phyloP scores from a whole-genome alignment of 2,113 vertebrate species.

The Physeter macrocephalus region DNA sequence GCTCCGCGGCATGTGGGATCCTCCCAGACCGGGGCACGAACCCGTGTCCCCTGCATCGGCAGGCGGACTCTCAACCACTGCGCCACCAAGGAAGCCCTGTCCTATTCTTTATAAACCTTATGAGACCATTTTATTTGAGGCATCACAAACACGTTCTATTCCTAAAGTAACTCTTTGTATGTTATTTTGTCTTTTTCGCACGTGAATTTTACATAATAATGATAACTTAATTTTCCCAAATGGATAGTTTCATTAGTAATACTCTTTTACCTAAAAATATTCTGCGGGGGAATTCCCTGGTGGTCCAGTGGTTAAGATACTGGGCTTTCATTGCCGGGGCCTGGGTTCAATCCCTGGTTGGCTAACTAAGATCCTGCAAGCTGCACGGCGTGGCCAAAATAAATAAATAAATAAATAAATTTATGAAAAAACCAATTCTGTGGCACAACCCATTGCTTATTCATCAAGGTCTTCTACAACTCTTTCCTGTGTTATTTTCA shows the following conservation, averaged over 20 bases:
- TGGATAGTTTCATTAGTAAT: not conserved
- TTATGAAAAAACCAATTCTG: not conserved
- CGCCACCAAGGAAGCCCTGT: too few relatives aligned
- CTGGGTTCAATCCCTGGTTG: not conserved
- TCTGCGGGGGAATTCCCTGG: not conserved
- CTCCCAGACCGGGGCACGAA: too few relatives aligned
- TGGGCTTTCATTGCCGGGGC: not conserved
- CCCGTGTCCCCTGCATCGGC: too few relatives aligned
- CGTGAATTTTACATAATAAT: not conserved
- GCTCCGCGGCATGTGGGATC: too few relatives aligned
- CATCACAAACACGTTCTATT: not conserved
- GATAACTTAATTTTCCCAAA: not conserved
- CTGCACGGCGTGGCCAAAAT: not conserved
- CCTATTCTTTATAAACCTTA: not conserved
- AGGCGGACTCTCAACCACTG: too few relatives aligned
- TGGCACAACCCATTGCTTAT: not conserved
- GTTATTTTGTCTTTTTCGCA: not conserved
- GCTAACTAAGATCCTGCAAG: not conserved
- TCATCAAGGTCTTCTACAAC: not conserved
- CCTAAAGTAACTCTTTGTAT: not conserved
- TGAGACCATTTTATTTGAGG: not conserved
- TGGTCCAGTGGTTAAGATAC: not conserved
- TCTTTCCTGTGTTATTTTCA: not conserved
- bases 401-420: too few relatives aligned
- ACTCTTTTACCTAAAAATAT: not conserved